Evolutionary conservation across 2,888 invertebrate genomes (phyloP).

Genomic region (Tolmerus cingulatus): DNA sequence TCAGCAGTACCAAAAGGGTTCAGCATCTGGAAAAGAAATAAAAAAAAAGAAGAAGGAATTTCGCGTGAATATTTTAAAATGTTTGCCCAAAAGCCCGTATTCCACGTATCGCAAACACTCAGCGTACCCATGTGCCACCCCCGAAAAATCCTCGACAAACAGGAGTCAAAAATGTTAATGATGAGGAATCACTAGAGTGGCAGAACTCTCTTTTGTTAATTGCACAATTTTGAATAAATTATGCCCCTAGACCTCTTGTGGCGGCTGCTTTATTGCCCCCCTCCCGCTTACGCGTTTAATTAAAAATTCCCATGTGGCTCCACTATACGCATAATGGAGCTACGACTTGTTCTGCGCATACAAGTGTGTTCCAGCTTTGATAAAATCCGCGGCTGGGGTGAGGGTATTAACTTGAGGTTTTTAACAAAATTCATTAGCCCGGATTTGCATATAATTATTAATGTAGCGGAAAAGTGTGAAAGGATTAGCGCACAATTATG

Average conservation of each 20-base stretch:
- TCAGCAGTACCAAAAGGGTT: not conserved
- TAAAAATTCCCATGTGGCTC: slow-evolving; percentile 11
- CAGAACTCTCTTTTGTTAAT: not conserved
- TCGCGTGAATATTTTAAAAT: not conserved
- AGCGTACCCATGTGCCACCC: not conserved
- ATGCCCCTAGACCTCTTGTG: not conserved
- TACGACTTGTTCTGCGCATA: not conserved
- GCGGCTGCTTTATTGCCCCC: not conserved
- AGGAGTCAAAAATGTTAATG: not conserved
- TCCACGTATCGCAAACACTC: not conserved
- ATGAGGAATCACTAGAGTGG: slow-evolving; percentile 14
- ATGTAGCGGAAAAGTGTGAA: not conserved
- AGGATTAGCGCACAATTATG: not conserved
- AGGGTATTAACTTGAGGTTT: not conserved
- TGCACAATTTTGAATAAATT: slow-evolving; percentile 28
- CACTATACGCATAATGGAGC: not conserved
- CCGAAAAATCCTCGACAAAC: not conserved
- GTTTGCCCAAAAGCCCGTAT: not conserved
- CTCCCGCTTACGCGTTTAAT: not conserved
- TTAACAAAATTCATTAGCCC: not conserved
- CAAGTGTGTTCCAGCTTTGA: not conserved
- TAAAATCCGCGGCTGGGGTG: not conserved
- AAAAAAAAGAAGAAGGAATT: not conserved
- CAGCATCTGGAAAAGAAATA: not conserved
- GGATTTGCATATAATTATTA: not conserved